These are phyloP conservation scores for Galaxias olidus DNA, from an alignment of 2,797 vertebrate genomes.

Conservation along the genomic window DNA sequence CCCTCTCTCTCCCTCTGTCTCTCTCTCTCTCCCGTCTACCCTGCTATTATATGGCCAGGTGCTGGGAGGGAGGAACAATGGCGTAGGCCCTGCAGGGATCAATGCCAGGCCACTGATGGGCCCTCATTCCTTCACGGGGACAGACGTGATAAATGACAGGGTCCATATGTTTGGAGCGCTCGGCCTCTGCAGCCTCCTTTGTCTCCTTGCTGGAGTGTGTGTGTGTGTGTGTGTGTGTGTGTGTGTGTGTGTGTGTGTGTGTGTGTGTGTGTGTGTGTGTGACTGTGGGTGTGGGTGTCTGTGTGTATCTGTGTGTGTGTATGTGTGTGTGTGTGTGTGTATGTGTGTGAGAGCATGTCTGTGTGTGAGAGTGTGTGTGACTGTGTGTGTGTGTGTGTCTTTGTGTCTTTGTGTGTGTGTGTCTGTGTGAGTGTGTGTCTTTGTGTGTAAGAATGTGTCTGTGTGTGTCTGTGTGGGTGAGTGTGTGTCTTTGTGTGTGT, in stretches of 20 bases:
- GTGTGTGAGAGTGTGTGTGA: too few relatives aligned
- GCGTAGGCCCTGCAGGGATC: constrained; percentile 82
- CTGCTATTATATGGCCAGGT: constrained; percentile 83
- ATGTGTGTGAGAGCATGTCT: not conserved
- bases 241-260: constrained; percentile 24
- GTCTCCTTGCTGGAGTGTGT: constrained; percentile 53
- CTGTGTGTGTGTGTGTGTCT: constrained; percentile 31
- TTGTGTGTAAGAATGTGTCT: constrained; percentile 14
- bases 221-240: not conserved
- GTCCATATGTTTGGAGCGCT: constrained; percentile 79
- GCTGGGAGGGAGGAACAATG: constrained; percentile 91
- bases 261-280: constrained; percentile 30
- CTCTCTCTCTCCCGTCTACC: constrained; percentile 80
- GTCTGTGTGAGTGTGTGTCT: not conserved
- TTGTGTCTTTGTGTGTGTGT: constrained; percentile 53
- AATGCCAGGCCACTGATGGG: constrained; percentile 95
- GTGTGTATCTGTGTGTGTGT: constrained; percentile 5
- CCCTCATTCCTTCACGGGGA: constrained; percentile 90
- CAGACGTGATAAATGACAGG: constrained; percentile 90
- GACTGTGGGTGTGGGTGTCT: too few relatives aligned
- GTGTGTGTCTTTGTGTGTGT: constrained; percentile 16
- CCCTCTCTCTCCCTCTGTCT: constrained; percentile 60
- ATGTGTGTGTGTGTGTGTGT: constrained; percentile 9
- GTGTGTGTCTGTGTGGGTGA: not conserved
- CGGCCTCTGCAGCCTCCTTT: constrained; percentile 68